Conservation (phyloP, 1,140 invertebrate species). For the Brachionus sp. region DNA sequence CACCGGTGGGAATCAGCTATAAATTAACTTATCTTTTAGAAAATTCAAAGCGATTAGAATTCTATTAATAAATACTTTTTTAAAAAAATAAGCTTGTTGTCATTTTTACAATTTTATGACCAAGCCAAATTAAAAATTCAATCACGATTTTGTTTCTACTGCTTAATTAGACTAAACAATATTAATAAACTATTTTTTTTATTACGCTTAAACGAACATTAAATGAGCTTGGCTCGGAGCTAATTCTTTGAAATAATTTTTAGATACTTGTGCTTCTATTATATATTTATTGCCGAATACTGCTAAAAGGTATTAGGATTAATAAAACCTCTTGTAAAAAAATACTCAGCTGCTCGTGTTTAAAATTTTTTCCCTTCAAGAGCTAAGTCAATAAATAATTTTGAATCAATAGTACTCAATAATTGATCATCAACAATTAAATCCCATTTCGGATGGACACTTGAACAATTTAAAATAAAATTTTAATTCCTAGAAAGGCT, state of each 20-base stretch:
- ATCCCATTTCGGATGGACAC: not conserved
- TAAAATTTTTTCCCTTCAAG: not conserved
- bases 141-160: not conserved
- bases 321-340: not conserved
- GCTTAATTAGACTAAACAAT: conserved; percentile 21
- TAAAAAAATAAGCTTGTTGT: not conserved
- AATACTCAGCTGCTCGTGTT: conserved; percentile 15
- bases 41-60: not conserved
- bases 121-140: not conserved
- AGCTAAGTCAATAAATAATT: not conserved
- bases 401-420: not conserved
- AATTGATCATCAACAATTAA: conserved; percentile 5
- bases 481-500: not conserved
- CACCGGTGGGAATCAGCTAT: not conserved
- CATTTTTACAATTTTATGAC: conserved; percentile 32
- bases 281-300: conserved; percentile 24
- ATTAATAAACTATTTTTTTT: conserved; percentile 19
- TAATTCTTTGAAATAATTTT: conserved; percentile 10
- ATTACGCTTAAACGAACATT: conserved; percentile 13
- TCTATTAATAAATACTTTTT: not conserved
- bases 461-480: not conserved
- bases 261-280: not conserved
- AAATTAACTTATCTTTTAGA: not conserved
- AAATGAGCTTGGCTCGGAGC: not conserved
- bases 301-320: conserved; percentile 10